These are phyloP conservation scores for Caligus rogercresseyi DNA, from an alignment of 1,140 invertebrate species.

Conservation along the genomic window DNA sequence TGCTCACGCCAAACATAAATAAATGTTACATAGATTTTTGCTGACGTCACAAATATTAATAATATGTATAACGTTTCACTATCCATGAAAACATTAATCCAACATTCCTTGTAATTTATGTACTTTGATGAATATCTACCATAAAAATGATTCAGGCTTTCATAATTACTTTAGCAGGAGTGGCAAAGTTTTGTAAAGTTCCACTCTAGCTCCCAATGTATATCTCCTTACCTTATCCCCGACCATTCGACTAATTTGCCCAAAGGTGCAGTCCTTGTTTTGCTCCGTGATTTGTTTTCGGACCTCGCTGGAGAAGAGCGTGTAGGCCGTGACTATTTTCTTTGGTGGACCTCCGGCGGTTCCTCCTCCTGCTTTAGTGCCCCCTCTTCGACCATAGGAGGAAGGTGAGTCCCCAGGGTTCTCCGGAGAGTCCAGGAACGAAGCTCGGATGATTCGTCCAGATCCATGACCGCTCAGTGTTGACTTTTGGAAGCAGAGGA, in stretches of 20 bases:
- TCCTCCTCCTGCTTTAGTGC: no score
- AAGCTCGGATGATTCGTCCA: constrained; percentile 48
- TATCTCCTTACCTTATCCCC: constrained; percentile 9
- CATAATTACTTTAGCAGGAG: not conserved
- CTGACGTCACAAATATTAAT: no score
- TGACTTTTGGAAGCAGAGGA: not conserved
- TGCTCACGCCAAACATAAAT: no score
- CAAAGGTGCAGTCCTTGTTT: constrained; percentile 86
- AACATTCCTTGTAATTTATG: no score
- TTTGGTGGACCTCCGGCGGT: constrained; percentile 43
- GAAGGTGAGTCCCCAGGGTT: constrained; percentile 36
- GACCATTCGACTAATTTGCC: constrained; percentile 61
- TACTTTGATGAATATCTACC: not conserved
- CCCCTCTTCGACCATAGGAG: not conserved
- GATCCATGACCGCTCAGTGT: constrained; percentile 20
- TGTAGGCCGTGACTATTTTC: constrained; percentile 91
- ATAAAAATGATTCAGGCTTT: not conserved
- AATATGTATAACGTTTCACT: no score
- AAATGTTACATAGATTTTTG: no score
- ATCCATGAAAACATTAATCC: constrained; percentile 3
- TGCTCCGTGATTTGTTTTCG: constrained; percentile 63
- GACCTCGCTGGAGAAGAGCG: constrained; percentile 92
- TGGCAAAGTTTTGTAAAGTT: not conserved
- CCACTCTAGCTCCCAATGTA: not conserved
- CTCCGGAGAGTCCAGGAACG: constrained; percentile 46